Base-by-base conservation (phyloP, 2,113 vertebrate genomes). In the Cisticola juncidis region DNA sequence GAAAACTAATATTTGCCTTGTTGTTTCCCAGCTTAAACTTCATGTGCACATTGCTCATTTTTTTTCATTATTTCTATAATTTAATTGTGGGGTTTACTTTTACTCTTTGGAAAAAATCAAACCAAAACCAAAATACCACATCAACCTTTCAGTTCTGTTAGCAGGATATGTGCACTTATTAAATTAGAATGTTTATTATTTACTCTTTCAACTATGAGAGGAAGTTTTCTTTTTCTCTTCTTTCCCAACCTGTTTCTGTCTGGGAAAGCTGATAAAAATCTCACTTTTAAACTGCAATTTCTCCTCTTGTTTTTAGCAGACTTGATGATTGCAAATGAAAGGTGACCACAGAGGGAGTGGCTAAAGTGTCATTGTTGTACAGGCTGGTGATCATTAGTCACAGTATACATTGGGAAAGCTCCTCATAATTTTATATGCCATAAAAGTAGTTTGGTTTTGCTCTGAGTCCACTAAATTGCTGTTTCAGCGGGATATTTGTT, bases 401-500 rank as follows among this genome's bases (percentile, higher is more conserved):
- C 5, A 1, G 48, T 68, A 48, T 76, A 53, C 88, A 83, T 95
- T 95, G 80, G 65, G 92, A 97, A 96, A 95, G 48, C 76, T 96
- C 69, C 72, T 86, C 82, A 71, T 88, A 38, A 92, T 74, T 95
- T 95, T 60, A 60, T 48, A 50, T 73, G 50, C 44, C 64, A 74
- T 80, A 86, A 86, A 93, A 93, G 88, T 65, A 57, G 40, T 88
- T 85, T 95, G 93, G 0, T 88, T 92, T 93, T 94, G 76, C 77
- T 81, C 48, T 1, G 18, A 92, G 92, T 44, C 53, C 16, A 28
- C 50, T 84, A 42, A 93, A 84, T 57, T 79, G 92, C 95, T 95
- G 88, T 81, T 96, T 96, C 95, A 93, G 82, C 93, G 90, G 90
- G 76, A 42, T 92, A 64, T 96, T 84, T 94, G 94, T 90, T 97